A percentile compares a stretch with the other conserved stretches of the same genome.
These are phyloP conservation scores for Euclidia mi DNA, from an alignment of 2,888 invertebrate species.

Conservation along the genomic window DNA sequence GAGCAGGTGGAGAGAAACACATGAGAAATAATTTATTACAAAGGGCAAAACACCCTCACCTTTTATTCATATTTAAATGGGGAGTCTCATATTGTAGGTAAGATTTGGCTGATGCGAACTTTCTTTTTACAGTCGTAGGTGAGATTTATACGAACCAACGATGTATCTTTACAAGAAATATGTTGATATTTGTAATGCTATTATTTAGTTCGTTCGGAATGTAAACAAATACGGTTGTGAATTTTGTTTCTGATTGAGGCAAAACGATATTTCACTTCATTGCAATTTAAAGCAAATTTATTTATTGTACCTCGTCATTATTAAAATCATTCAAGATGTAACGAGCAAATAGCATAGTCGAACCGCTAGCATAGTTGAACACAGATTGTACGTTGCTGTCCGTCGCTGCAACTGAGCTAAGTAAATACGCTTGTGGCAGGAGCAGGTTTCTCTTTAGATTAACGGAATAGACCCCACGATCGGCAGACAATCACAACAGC, in stretches of 20 bases:
- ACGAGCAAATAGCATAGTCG: too few relatives aligned
- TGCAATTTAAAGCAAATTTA: too few relatives aligned
- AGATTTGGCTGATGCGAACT: constrained; percentile 32
- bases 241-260: too few relatives aligned
- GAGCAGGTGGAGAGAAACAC: constrained; percentile 46
- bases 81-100: constrained; percentile 46
- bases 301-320: too few relatives aligned
- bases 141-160: constrained; percentile 10
- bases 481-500: constrained; percentile 4
- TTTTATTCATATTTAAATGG: constrained; percentile 67
- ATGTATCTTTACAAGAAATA: neutral
- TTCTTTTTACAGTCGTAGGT: constrained; percentile 20
- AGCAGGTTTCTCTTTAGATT: constrained; percentile 12
- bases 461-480: constrained; percentile 5
- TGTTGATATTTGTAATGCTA: neutral
- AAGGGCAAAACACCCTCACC: constrained; percentile 55
- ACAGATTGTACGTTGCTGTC: too few relatives aligned
- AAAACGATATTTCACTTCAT: too few relatives aligned
- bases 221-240: too few relatives aligned
- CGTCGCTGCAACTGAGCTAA: constrained; percentile 4
- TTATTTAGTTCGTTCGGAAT: neutral
- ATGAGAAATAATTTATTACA: constrained; percentile 64
- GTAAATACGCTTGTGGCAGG: constrained; percentile 10
- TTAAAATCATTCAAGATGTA: too few relatives aligned
- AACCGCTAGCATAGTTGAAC: too few relatives aligned